Conservation (phyloP, 2,113 vertebrate species). For the Eulemur macaco region DNA sequence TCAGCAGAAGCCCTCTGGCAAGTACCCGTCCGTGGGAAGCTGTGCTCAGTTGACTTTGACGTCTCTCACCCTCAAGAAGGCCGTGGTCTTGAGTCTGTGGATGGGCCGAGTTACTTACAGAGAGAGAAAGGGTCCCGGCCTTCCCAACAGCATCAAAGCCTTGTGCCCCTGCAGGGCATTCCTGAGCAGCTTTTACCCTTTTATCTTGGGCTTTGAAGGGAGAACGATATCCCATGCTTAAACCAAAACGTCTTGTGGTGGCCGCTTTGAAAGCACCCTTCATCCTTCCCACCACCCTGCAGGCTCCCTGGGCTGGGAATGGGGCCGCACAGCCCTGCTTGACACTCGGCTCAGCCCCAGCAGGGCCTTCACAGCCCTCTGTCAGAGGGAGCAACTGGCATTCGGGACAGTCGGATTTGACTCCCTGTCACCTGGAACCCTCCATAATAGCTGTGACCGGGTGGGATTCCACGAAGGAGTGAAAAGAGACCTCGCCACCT, state of each 20-base stretch:
- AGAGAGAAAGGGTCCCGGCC: neutral
- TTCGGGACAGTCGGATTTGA: neutral
- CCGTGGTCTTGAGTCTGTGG: neutral
- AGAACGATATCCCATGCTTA: constrained; percentile 57
- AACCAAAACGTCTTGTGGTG: neutral
- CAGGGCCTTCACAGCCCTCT: neutral
- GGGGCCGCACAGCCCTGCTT: neutral
- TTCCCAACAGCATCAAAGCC: constrained; percentile 6
- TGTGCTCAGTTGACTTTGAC: neutral
- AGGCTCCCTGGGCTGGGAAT: neutral
- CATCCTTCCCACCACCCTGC: neutral
- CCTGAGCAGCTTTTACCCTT: neutral
- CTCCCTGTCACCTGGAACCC: neutral
- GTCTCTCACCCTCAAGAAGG: neutral
- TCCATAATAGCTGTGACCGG: neutral
- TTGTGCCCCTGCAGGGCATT: neutral
- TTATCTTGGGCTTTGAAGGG: constrained; percentile 52
- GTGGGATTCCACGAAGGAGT: neutral
- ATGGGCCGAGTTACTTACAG: neutral
- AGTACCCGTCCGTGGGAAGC: neutral
- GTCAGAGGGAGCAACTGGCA: neutral
- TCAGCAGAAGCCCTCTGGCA: neutral
- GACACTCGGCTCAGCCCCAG: neutral
- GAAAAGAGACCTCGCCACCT: accelerated
- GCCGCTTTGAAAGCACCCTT: constrained; percentile 29